phyloP scores from a whole-genome alignment of 2,113 vertebrate genomes.

The Halichoeres trimaculatus region DNA sequence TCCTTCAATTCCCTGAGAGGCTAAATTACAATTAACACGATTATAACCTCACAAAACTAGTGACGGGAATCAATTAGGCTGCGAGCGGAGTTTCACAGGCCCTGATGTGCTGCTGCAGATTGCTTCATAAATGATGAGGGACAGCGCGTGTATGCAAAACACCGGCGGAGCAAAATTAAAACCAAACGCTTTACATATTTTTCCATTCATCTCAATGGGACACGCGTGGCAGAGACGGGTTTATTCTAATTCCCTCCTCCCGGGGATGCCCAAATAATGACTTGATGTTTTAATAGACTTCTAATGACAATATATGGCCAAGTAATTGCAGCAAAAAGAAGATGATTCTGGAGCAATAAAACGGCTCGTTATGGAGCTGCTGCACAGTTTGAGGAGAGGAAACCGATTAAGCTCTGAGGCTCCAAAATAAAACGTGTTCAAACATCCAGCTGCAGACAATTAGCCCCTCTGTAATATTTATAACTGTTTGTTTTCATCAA shows the following conservation, averaged over 20 bases:
- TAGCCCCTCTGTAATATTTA: conserved; percentile 60
- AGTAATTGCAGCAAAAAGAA: conserved; percentile 84
- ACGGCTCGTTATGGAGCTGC: conserved; percentile 75
- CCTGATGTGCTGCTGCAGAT: conserved; percentile 84
- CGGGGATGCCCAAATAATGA: conserved; percentile 86
- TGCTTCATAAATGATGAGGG: conserved; percentile 92
- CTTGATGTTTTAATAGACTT: conserved; percentile 92
- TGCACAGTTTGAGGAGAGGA: conserved; percentile 72
- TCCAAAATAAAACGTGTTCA: conserved; percentile 35
- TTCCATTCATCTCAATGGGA: conserved; percentile 95
- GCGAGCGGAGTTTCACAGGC: conserved; percentile 83
- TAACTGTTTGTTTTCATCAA: conserved; percentile 8
- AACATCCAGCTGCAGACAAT: conserved; percentile 52
- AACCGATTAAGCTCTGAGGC: conserved; percentile 52
- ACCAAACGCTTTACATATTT: conserved; percentile 92
- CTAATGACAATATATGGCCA: conserved; percentile 88
- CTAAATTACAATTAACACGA: conserved; percentile 92
- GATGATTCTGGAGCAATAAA: conserved; percentile 82
- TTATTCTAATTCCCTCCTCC: conserved; percentile 90
- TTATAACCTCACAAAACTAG: conserved; percentile 91
- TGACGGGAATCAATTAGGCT: conserved; percentile 96
- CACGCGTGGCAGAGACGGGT: conserved; percentile 88
- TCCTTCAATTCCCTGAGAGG: conserved; percentile 84
- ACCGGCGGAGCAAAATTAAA: conserved; percentile 87
- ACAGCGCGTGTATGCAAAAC: conserved; percentile 85